Base-by-base conservation (phyloP, 2,888 invertebrate species). In the Protodeltote pygarga region DNA sequence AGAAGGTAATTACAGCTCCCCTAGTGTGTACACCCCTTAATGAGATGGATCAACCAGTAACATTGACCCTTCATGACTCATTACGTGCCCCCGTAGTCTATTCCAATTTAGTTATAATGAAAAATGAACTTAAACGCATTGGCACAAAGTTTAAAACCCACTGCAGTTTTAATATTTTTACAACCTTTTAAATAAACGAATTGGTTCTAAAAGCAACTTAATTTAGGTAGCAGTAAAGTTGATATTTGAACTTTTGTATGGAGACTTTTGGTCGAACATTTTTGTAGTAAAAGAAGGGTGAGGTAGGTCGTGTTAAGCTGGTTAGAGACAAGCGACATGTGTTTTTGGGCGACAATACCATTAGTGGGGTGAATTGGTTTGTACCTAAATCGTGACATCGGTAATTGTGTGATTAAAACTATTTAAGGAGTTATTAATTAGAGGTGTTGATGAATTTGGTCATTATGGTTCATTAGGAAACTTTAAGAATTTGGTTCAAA, bases 1-100 rank as follows among this genome's bases (percentile, higher is more conserved):
- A 80, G 81, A 81, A 78, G 83, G 85, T 79, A 85, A 88, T 87
- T 84, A 85, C 77, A 40, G 75, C 68, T 62, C 80, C 85, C 88
- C 83, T 74, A 71, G 73, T 73, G 79, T 64, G 74, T 45, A 65
- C 79, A 75, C 79, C 86, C 84, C 76, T 77, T 73, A 65, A 70
- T 67, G 76, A 73, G 55, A 69, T 65, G 58, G 49, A 17, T 35
- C 45, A 40, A 46, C 85, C 77, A 78, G 68, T 69, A 74, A 65
- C 42, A 33, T 59, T 71, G 83, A 79, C 71, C 84, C 55, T 55
- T 28, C 28, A 20, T n/a, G 19, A 15, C 32, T 42, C 23, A 51
- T 35, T 38, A 27, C 50, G 23, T 13, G 29, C 21, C 31, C 45
- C 53, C 46, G n/a, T n/a, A n/a, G n/a, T n/a, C n/a, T n/a, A n/a